phyloP scores from a whole-genome alignment of 1,140 invertebrate genomes.

The Bombus confusus region DNA sequence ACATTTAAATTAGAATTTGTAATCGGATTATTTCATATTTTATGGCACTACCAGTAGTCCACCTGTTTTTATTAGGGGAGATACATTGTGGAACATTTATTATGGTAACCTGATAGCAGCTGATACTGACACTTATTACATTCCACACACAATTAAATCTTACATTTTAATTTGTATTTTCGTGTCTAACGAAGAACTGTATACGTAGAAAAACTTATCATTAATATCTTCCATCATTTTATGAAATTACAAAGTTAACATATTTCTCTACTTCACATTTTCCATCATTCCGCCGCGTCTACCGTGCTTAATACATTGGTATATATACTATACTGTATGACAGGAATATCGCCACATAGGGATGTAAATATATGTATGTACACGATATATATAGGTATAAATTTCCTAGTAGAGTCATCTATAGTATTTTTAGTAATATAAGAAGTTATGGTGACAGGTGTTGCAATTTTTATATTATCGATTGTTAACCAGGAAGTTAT shows the following conservation, averaged over 20 bases:
- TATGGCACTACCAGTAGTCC: conserved; percentile 13
- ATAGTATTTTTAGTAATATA: too few species aligned
- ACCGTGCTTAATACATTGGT: neutral
- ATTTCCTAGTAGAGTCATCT: too few species aligned
- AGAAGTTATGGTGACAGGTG: too few species aligned
- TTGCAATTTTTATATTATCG: too few species aligned
- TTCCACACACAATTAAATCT: conserved; percentile 76
- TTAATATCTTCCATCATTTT: conserved; percentile 85
- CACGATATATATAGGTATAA: too few species aligned
- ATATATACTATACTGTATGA: neutral
- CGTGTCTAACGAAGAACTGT: conserved; percentile 94
- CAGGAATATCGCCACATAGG: too few species aligned
- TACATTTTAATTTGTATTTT: conserved; percentile 97
- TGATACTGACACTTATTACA: conserved; percentile 46
- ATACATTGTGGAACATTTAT: conserved; percentile 23
- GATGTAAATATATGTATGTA: too few species aligned
- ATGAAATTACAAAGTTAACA: conserved; percentile 19
- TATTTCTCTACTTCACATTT: conserved; percentile 27
- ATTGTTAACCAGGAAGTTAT: too few species aligned
- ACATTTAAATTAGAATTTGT: conserved; percentile 31
- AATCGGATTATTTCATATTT: conserved; percentile 56
- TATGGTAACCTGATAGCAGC: conserved; percentile 48
- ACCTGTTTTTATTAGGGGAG: neutral
- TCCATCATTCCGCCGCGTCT: conserved; percentile 6
- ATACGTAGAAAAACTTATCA: conserved; percentile 93